phyloP scores from a whole-genome alignment of 2,113 vertebrate species.

The Echinops telfairi region DNA sequence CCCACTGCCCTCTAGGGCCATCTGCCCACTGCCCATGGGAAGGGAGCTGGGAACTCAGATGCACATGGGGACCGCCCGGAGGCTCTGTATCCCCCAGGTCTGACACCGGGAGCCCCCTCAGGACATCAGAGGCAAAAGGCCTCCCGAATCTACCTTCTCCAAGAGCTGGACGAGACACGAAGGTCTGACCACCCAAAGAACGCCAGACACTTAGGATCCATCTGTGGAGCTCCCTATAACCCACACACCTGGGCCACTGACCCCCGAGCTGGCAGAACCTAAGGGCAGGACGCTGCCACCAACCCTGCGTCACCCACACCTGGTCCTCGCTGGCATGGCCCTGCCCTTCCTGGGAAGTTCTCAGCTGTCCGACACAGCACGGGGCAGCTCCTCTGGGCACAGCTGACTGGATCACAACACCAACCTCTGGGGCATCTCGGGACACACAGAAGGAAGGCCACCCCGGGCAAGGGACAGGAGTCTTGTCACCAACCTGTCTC shows the following conservation, averaged over 20 bases:
- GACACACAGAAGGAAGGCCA: conserved; percentile 74
- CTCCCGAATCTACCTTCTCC: not conserved
- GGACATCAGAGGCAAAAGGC: not conserved
- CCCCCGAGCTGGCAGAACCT: not conserved
- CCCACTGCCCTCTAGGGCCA: not conserved
- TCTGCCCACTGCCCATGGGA: not conserved
- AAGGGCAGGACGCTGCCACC: not conserved
- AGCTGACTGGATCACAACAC: conserved; percentile 88
- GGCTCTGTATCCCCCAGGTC: not conserved
- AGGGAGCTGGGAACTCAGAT: conserved; percentile 29
- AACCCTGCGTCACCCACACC: not conserved
- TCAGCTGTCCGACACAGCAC: conserved; percentile 65
- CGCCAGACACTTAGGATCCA: conserved; percentile 1
- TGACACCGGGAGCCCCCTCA: conserved; percentile 20
- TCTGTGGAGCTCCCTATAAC: not conserved
- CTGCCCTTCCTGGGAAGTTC: too few species aligned
- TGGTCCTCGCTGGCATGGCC: not conserved
- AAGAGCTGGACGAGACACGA: conserved; percentile 43
- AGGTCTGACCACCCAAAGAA: conserved; percentile 54
- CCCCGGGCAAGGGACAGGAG: conserved; percentile 78
- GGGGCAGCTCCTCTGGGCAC: conserved; percentile 84
- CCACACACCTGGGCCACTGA: not conserved
- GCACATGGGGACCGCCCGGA: not conserved
- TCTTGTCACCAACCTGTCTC: conserved; percentile 82
- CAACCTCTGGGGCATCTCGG: conserved; percentile 85